phyloP scores from a whole-genome alignment of 64 coral and sea anemone genomes.

The Acropora yongei region DNA sequence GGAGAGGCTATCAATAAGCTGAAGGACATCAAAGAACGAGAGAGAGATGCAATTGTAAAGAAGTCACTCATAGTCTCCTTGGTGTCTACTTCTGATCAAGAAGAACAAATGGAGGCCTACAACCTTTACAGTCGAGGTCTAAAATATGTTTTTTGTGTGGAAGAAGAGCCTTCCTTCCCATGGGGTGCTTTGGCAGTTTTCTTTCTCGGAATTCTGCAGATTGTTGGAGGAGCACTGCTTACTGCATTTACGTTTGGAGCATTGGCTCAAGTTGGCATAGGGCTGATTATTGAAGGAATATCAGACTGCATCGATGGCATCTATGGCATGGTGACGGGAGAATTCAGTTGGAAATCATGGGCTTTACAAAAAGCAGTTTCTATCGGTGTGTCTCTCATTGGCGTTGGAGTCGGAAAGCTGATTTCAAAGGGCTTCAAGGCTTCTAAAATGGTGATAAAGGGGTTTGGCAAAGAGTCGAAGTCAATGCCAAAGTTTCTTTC shows the following conservation, averaged over 20 bases:
- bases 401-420: constrained; percentile 9
- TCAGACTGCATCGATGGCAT: constrained; percentile 13
- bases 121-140: constrained; percentile 11
- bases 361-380: not conserved
- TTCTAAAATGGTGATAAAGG: not conserved
- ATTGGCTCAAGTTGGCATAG: constrained; percentile 20
- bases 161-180: not conserved
- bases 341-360: constrained; percentile 10
- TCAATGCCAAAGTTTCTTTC: not conserved
- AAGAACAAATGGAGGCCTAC: not conserved
- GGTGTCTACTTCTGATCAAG: constrained; percentile 2
- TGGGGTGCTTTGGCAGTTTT: not conserved
- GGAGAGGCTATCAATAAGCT: not conserved
- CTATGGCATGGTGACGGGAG: not conserved
- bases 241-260: constrained; percentile 3
- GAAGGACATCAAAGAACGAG: not conserved
- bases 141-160: not conserved
- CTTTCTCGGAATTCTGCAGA: constrained; percentile 19
- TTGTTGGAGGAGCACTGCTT: constrained; percentile 13
- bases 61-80: not conserved
- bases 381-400: not conserved
- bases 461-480: not conserved
- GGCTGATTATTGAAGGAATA: constrained; percentile 24
- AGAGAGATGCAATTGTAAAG: not conserved
- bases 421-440: constrained; percentile 19